phyloP scores from a whole-genome alignment of 2,113 vertebrate species.

The Misgurnus mizolepis region DNA sequence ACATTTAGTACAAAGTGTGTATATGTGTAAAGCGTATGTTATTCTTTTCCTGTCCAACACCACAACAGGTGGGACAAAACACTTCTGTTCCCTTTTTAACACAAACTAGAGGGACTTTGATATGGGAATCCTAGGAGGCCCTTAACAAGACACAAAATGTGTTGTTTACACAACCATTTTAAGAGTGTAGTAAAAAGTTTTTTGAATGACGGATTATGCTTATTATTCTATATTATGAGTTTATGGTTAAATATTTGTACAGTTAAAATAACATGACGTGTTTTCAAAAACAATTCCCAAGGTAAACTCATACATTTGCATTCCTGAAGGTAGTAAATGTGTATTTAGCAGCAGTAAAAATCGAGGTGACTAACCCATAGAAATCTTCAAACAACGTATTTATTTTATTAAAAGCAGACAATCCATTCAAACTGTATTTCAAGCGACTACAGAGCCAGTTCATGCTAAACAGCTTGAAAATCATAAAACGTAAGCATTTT shows the following conservation, averaged over 20 bases:
- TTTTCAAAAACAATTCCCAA: too few species aligned
- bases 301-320: not conserved
- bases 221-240: too few species aligned
- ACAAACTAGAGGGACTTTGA: conserved; percentile 9
- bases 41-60: not conserved
- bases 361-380: not conserved
- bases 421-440: conserved; percentile 59
- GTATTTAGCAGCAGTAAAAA: not conserved
- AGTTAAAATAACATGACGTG: too few species aligned
- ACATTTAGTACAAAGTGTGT: too few species aligned
- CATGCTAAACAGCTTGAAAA: conserved; percentile 64
- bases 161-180: too few species aligned
- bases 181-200: too few species aligned
- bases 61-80: not conserved
- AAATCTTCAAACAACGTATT: conserved; percentile 23
- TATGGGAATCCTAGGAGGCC: not conserved
- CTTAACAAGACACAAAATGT: too few species aligned
- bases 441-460: conserved; percentile 62
- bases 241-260: too few species aligned
- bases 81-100: conserved; percentile 27
- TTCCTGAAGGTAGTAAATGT: not conserved
- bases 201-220: too few species aligned
- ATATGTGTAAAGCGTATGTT: too few species aligned
- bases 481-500: conserved; percentile 52
- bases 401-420: conserved; percentile 68